phyloP scores from a whole-genome alignment of 2,113 vertebrate genomes.

The Pelmatolapia mariae region DNA sequence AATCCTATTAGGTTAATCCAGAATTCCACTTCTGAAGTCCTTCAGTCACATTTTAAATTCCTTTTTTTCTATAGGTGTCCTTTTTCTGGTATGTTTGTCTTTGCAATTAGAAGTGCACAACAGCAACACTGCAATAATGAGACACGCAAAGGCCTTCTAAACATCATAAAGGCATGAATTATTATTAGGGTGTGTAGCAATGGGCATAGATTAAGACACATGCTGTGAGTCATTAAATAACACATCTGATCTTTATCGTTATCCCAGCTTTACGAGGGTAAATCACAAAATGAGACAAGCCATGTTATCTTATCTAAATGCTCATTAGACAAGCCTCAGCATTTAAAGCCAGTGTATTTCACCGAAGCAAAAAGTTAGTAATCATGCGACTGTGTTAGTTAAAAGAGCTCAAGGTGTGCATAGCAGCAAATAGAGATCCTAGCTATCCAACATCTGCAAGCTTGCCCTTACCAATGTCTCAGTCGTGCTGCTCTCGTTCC shows the following conservation, averaged over 20 bases:
- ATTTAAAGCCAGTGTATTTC: background rate
- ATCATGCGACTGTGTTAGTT: background rate
- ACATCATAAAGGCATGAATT: background rate
- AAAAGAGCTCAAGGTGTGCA: background rate
- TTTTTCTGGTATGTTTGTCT: background rate
- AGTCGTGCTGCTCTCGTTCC: slow-evolving; percentile 73
- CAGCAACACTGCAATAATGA: background rate
- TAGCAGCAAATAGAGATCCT: background rate
- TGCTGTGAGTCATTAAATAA: background rate
- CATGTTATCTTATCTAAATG: background rate
- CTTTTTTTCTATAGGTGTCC: background rate
- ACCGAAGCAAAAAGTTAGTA: background rate
- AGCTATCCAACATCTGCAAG: background rate
- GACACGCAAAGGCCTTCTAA: background rate
- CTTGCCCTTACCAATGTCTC: slow-evolving; percentile 66
- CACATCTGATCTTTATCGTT: background rate
- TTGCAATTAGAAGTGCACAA: background rate
- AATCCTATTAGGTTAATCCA: slow-evolving; percentile 64
- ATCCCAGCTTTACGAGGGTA: background rate
- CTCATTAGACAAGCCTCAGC: background rate
- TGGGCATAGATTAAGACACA: background rate
- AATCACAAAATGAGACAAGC: background rate
- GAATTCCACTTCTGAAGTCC: slow-evolving; percentile 23
- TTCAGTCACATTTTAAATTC: slow-evolving; percentile 7
- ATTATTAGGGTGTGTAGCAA: background rate